Percentiles rank a stretch among this genome's conserved stretches.
These are phyloP conservation scores for Protomyctophum bolini DNA, from an alignment of 2,113 vertebrate genomes.

Conservation along the genomic window DNA sequence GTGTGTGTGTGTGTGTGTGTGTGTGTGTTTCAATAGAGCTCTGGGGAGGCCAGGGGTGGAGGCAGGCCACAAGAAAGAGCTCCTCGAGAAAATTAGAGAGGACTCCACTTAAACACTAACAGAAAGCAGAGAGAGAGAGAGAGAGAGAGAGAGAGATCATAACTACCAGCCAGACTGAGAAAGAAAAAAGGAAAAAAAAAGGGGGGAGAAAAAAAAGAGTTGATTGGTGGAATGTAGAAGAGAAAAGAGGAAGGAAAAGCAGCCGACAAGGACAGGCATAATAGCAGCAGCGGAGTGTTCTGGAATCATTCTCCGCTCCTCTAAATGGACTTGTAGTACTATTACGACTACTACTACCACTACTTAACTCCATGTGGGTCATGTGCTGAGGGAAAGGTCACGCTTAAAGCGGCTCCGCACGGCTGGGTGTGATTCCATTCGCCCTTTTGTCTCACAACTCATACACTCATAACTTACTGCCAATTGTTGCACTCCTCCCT, in stretches of 20 bases:
- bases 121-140: constrained; percentile 58
- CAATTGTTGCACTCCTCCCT: too few species aligned
- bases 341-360: constrained; percentile 34
- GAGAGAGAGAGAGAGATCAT: constrained; percentile 53
- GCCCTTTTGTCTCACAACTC: constrained; percentile 3
- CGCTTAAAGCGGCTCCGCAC: neutral
- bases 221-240: constrained; percentile 52
- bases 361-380: constrained; percentile 47
- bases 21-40: constrained; percentile 58
- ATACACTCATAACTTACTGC: too few species aligned
- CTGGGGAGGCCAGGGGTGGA: constrained; percentile 71
- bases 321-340: constrained; percentile 23
- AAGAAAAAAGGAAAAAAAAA: constrained; percentile 63
- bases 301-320: constrained; percentile 50
- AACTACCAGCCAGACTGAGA: constrained; percentile 68
- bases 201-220: constrained; percentile 23
- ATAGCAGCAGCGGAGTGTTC: constrained; percentile 51
- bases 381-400: constrained; percentile 43
- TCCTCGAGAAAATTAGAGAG: constrained; percentile 81
- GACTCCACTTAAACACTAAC: constrained; percentile 77
- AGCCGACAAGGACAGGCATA: constrained; percentile 40
- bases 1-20: constrained; percentile 29
- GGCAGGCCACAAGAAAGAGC: constrained; percentile 82
- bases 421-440: constrained; percentile 30
- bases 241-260: constrained; percentile 2